Evolutionary conservation across 30 jellyfish, hydroid and myxozoan species (phyloP).

Genomic region (Haliclystus octoradiatus): DNA sequence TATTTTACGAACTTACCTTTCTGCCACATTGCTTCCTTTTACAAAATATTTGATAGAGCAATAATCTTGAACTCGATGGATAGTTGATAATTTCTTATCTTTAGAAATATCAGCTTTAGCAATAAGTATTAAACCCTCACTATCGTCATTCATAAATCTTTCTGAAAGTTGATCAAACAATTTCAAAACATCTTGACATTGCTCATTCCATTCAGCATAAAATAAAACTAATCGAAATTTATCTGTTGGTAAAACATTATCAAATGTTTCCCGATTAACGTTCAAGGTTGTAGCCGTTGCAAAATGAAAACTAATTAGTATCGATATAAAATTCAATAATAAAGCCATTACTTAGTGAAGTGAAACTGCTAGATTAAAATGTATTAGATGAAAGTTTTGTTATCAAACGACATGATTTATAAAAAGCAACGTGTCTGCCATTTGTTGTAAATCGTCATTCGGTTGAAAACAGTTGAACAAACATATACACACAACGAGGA

Average conservation of each 20-base stretch:
- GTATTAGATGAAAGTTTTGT: too few species aligned
- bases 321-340: too few species aligned
- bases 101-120: constrained; percentile 66
- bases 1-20: constrained; percentile 67
- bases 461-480: too few species aligned
- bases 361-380: too few species aligned
- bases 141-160: constrained; percentile 6
- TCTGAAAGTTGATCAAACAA: constrained; percentile 40
- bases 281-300: background rate
- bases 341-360: too few species aligned
- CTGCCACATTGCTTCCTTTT: constrained; percentile 90
- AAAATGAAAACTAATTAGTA: background rate
- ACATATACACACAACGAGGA: too few species aligned
- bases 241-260: constrained; percentile 20
- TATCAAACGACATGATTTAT: too few species aligned
- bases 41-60: constrained; percentile 65
- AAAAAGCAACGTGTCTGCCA: too few species aligned
- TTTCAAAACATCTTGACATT: constrained; percentile 40
- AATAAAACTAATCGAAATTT: constrained; percentile 64
- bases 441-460: too few species aligned
- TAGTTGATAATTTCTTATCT: constrained; percentile 53
- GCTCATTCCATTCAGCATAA: constrained; percentile 84
- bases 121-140: constrained; percentile 33
- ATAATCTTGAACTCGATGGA: constrained; percentile 63
- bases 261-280: constrained; percentile 15